Evolutionary conservation across 2,888 invertebrate species (phyloP).

Genomic region (Stenodema calcarata): DNA sequence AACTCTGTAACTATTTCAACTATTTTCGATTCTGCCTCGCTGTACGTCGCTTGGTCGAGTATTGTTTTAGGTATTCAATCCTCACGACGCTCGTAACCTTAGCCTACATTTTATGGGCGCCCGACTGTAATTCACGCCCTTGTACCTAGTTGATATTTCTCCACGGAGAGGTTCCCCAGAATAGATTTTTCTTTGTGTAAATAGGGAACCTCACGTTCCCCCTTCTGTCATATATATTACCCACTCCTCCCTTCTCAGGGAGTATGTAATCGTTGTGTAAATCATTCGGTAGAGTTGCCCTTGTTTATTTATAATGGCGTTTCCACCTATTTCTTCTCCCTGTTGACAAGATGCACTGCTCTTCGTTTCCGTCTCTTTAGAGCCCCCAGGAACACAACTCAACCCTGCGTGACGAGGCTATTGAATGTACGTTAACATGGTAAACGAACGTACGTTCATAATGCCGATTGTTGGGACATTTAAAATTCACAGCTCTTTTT

Average conservation of each 20-base stretch:
- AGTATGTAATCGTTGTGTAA: background rate
- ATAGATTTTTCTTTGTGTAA: constrained; percentile 25
- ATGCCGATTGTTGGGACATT: too few species aligned
- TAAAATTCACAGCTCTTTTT: too few species aligned
- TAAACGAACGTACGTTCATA: too few species aligned
- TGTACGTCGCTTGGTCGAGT: too few species aligned
- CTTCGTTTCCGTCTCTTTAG: background rate
- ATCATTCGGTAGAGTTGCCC: constrained; percentile 4
- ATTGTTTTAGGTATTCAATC: background rate
- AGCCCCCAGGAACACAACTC: too few species aligned
- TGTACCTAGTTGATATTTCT: background rate
- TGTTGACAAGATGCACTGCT: background rate
- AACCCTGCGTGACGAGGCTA: too few species aligned
- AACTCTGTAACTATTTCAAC: too few species aligned
- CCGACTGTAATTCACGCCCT: background rate
- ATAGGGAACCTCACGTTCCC: background rate
- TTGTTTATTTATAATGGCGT: background rate
- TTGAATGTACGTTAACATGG: too few species aligned
- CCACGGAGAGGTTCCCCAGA: background rate
- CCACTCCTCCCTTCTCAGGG: background rate
- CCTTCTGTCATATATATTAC: background rate
- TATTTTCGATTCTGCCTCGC: too few species aligned
- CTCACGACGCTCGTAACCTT: constrained; percentile 1
- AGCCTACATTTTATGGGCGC: constrained; percentile 13
- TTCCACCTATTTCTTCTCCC: background rate